Evolutionary conservation across 2,113 vertebrate species (phyloP).

Genomic region (Apodemus speciosus): DNA sequence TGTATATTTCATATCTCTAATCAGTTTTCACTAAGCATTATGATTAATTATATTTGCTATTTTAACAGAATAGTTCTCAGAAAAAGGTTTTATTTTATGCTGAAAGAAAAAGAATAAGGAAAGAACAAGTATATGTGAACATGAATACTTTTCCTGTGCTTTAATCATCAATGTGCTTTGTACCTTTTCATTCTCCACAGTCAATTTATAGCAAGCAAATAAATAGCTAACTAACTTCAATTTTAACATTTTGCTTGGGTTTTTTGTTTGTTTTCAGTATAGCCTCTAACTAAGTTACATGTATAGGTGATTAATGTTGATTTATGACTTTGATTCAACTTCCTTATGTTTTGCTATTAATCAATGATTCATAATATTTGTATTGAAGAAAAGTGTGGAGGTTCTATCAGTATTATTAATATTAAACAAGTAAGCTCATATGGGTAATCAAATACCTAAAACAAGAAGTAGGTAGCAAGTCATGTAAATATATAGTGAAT

Average conservation of each 20-base stretch:
- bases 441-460: background rate
- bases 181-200: slow-evolving; percentile 69
- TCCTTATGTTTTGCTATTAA: slow-evolving; percentile 14
- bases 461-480: background rate
- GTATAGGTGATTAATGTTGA: background rate
- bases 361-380: slow-evolving; percentile 46
- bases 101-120: background rate
- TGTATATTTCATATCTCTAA: background rate
- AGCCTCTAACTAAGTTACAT: slow-evolving; percentile 4
- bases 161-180: slow-evolving; percentile 17
- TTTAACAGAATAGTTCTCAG: background rate
- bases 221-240: slow-evolving; percentile 74
- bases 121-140: background rate
- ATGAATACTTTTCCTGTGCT: background rate
- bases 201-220: slow-evolving; percentile 72
- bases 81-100: slow-evolving; percentile 10
- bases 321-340: slow-evolving; percentile 63
- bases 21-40: background rate
- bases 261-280: slow-evolving; percentile 30
- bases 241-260: slow-evolving; percentile 45
- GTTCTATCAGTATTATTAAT: background rate
- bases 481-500: background rate
- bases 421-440: background rate
- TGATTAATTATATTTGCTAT: slow-evolving; percentile 21
- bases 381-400: background rate